Evolutionary conservation across 2,797 vertebrate species (phyloP).

Genomic region (Hephaestus fuliginosus): DNA sequence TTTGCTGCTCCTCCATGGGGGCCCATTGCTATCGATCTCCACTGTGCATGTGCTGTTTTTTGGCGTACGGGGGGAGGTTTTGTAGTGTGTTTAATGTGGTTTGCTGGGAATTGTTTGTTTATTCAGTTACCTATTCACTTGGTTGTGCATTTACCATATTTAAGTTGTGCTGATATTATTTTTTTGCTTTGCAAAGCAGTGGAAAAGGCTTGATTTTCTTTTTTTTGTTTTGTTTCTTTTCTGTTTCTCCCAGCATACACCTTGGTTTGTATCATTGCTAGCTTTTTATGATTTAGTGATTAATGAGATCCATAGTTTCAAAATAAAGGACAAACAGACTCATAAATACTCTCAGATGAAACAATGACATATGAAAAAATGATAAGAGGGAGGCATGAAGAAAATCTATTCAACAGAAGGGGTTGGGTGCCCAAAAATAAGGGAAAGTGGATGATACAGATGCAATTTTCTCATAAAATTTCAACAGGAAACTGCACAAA

Average conservation of each 20-base stretch:
- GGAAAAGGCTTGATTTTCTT: not conserved
- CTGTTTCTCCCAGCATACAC: not conserved
- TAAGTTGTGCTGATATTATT: conserved; percentile 2
- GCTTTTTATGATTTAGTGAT: conserved; percentile 57
- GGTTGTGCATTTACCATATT: conserved; percentile 7
- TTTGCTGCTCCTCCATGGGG: conserved; percentile 64
- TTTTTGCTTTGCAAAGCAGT: conserved; percentile 20
- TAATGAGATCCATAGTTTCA: conserved; percentile 49
- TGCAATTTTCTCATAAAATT: not conserved
- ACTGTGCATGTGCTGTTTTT: conserved; percentile 32
- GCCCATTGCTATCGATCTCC: conserved; percentile 69
- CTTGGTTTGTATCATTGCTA: conserved; percentile 40
- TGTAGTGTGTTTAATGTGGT: conserved; percentile 36
- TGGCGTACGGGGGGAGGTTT: conserved; percentile 18
- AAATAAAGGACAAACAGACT: conserved; percentile 17
- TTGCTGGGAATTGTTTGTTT: conserved; percentile 39
- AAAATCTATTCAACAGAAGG: no score
- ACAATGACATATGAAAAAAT: conserved; percentile 9
- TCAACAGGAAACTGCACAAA: conserved; percentile 7
- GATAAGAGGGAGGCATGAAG: not conserved
- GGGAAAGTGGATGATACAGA: not conserved
- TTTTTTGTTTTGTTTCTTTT: not conserved
- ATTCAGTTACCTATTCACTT: conserved; percentile 26
- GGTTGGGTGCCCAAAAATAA: not conserved
- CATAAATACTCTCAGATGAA: conserved; percentile 1